Evolutionary conservation across 2,888 invertebrate genomes (phyloP), one percentile per base, ranked within the genome.

Genomic region (Eledone cirrhosa): DNA sequence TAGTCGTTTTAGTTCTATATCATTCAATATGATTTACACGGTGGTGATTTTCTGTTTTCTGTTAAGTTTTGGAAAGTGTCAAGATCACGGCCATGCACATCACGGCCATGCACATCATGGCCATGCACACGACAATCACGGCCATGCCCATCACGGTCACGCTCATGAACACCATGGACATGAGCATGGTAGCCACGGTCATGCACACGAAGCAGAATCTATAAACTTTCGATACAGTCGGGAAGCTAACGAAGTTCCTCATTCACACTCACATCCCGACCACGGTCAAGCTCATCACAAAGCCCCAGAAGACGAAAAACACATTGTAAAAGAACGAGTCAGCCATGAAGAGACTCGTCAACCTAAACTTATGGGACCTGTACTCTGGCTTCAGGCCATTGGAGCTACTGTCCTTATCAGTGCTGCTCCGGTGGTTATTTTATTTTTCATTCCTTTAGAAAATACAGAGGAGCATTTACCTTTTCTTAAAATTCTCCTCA

Each of bases 331-430:
- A 14, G n/a, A 41, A 33, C 29, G 33, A 2, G 13, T 4, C 69
- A 16, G 22, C 33, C 8, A 33, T n/a, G 69, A 69, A 69, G 29
- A 63, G 19, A 19, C 63, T 22, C 24, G 5, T 8, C 13, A 2
- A 27, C 14, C 33, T 14, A 72, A 22, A 80, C 87, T 88, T 77
- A 88, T 85, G 84, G 86, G 87, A 16, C 47, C 84, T 65, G 84
- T 86, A 90, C 86, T 94, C 48, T 97, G 97, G 94, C 85, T 95
- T 41, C 94, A 95, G 91, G 97, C 98, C 0, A 93, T 98, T 87
- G 94, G 94, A 41, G 96, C 99, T 1, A 99, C 99, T 0, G 90
- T 98, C 14, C 92, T 98, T 79, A 98, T 99, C 88, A 98, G 98
- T 90, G 94, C 96, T 78, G 97, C 97, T 8, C 99, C 99, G 0